Conservation (phyloP, 92 coral and sea anemone genomes). For the Heliopora coerulea region DNA sequence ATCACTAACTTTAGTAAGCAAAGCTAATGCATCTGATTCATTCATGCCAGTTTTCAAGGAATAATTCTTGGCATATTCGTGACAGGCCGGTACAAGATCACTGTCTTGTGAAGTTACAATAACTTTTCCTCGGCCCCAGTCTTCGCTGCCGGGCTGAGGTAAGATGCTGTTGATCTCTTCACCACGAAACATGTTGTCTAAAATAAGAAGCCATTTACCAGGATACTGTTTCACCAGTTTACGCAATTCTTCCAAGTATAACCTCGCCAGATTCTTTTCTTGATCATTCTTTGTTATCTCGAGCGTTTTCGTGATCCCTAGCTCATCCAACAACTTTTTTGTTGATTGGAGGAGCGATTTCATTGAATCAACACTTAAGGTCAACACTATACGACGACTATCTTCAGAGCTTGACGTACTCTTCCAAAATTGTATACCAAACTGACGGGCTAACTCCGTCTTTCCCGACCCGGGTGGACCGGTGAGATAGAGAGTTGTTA, state of each 20-base stretch:
- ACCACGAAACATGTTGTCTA: slow-evolving; percentile 71
- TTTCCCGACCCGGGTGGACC: slow-evolving; percentile 98
- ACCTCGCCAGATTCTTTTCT: slow-evolving; percentile 28
- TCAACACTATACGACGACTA: slow-evolving; percentile 54
- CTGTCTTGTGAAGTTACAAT: slow-evolving; percentile 80
- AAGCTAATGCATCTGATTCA: slow-evolving; percentile 54
- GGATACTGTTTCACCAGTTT: slow-evolving; percentile 41
- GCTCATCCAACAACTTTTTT: slow-evolving; percentile 21
- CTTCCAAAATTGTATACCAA: slow-evolving; percentile 58
- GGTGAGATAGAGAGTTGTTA: slow-evolving; percentile 64
- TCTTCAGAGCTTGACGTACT: background rate
- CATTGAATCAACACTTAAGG: slow-evolving; percentile 67
- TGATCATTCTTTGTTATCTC: slow-evolving; percentile 27
- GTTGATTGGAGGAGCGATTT: slow-evolving; percentile 69
- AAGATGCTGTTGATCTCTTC: slow-evolving; percentile 67
- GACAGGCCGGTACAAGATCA: slow-evolving; percentile 59
- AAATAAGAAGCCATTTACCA: slow-evolving; percentile 69
- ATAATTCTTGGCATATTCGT: slow-evolving; percentile 56
- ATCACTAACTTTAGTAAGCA: slow-evolving; percentile 56
- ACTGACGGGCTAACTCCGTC: slow-evolving; percentile 79
- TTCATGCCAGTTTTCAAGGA: slow-evolving; percentile 73
- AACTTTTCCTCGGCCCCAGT: slow-evolving; percentile 82
- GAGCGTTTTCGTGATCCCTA: slow-evolving; percentile 40
- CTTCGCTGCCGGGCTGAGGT: slow-evolving; percentile 70
- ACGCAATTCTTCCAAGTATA: slow-evolving; percentile 50